phyloP scores from a whole-genome alignment of 1,140 invertebrate species.

The Bombus superbus region DNA sequence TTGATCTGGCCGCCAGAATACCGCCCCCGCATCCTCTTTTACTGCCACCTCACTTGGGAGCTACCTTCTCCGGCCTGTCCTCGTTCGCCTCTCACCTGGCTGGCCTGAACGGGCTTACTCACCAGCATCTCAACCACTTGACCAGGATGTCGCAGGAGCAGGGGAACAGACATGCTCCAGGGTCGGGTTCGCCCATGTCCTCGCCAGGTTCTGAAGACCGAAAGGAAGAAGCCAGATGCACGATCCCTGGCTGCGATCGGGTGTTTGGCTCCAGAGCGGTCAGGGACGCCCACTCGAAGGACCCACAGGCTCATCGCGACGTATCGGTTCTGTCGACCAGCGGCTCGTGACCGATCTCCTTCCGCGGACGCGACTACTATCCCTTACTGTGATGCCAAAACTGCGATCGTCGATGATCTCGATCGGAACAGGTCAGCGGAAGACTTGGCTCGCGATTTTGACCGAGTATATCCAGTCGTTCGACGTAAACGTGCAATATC shows the following conservation, averaged over 20 bases:
- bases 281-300: constrained; percentile 84
- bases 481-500: constrained; percentile 73
- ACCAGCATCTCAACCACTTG: constrained; percentile 84
- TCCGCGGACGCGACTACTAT: constrained; percentile 74
- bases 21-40: constrained; percentile 76
- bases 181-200: constrained; percentile 59
- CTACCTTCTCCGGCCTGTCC: constrained; percentile 78
- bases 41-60: constrained; percentile 79
- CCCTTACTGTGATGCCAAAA: constrained; percentile 81
- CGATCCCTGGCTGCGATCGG: constrained; percentile 84
- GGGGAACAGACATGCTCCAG: constrained; percentile 52
- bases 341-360: constrained; percentile 79
- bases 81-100: constrained; percentile 82
- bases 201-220: constrained; percentile 68
- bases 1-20: constrained; percentile 76
- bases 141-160: constrained; percentile 74
- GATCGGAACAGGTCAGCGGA: constrained; percentile 37
- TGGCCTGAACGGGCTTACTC: constrained; percentile 83
- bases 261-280: constrained; percentile 85
- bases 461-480: neutral
- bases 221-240: constrained; percentile 84
- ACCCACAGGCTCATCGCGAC: constrained; percentile 81
- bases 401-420: constrained; percentile 60
- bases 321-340: constrained; percentile 72
- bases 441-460: neutral